Evolutionary conservation across 2,113 vertebrate species (phyloP).

Genomic region (Sander lucioperca): DNA sequence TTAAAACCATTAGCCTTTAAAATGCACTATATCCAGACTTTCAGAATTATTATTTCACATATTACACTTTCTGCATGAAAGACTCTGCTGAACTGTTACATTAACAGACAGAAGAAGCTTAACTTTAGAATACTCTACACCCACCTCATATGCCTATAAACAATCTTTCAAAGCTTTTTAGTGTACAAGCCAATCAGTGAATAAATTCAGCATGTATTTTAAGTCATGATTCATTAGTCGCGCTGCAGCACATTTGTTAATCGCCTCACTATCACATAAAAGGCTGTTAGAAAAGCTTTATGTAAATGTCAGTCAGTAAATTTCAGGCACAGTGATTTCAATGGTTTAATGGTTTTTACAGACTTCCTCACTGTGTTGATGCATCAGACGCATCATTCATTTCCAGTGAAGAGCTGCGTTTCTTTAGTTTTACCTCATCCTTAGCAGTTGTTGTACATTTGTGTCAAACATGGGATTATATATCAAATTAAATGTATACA

Average conservation of each 20-base stretch:
- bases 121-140: not conserved
- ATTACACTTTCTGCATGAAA: not conserved
- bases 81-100: not conserved
- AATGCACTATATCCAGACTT: not conserved
- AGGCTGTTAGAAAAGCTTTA: constrained; percentile 42
- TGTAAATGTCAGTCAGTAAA: constrained; percentile 37
- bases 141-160: not conserved
- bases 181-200: constrained; percentile 20
- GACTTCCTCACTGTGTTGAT: constrained; percentile 15
- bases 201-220: constrained; percentile 32
- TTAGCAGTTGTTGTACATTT: constrained; percentile 19
- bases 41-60: not conserved
- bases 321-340: constrained; percentile 35
- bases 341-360: constrained; percentile 13
- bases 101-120: constrained; percentile 11
- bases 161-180: constrained; percentile 14
- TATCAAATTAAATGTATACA: not conserved
- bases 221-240: constrained; percentile 50
- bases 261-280: constrained; percentile 32
- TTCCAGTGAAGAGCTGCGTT: not conserved
- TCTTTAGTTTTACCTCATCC: constrained; percentile 4
- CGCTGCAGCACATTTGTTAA: constrained; percentile 48
- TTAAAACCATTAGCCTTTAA: not conserved
- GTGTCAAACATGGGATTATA: constrained; percentile 29
- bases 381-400: constrained; percentile 27